These are phyloP conservation scores for Caranx ignobilis DNA, from an alignment of 2,113 vertebrate genomes.

Conservation along the genomic window DNA sequence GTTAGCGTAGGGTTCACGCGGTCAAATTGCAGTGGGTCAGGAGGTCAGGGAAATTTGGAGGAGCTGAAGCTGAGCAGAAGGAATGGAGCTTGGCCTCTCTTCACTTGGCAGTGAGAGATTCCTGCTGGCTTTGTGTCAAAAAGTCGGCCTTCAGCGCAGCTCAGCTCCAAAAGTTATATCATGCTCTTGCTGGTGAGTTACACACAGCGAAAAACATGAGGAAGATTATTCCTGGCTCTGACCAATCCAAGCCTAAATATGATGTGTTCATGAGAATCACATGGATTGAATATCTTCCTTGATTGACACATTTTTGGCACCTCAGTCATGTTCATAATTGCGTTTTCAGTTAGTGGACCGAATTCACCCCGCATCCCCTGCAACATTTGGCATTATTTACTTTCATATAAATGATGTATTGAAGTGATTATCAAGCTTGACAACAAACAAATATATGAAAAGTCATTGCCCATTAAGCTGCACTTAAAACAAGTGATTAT, in stretches of 20 bases:
- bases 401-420: neutral
- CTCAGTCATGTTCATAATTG: neutral
- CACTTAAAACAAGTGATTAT: neutral
- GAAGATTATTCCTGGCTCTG: slow-evolving; percentile 10
- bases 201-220: slow-evolving; percentile 48
- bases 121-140: slow-evolving; percentile 69
- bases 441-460: slow-evolving; percentile 4
- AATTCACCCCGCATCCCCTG: neutral
- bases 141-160: slow-evolving; percentile 51
- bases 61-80: slow-evolving; percentile 67
- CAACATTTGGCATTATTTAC: neutral
- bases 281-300: neutral
- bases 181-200: slow-evolving; percentile 49
- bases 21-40: slow-evolving; percentile 72
- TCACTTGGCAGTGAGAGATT: slow-evolving; percentile 76
- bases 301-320: neutral
- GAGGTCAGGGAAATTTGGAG: slow-evolving; percentile 70
- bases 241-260: neutral
- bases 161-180: slow-evolving; percentile 65
- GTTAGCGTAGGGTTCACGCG: slow-evolving; percentile 57
- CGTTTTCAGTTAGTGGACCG: neutral
- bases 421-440: neutral
- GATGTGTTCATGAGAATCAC: neutral
- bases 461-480: neutral
- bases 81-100: slow-evolving; percentile 76